phyloP scores from a whole-genome alignment of 2,888 invertebrate species.

The Melanchra persicariae region DNA sequence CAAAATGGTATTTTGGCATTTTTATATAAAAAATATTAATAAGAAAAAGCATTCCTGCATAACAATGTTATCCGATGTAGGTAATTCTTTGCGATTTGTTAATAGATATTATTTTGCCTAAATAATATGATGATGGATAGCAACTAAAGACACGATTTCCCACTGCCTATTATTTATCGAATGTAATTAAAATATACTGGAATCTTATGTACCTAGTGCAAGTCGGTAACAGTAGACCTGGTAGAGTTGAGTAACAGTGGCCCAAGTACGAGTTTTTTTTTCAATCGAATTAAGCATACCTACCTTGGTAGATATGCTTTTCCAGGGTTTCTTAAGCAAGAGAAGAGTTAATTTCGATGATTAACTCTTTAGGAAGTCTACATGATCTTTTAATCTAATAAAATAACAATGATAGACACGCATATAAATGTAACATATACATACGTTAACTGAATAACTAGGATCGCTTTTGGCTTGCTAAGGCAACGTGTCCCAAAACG shows the following conservation, averaged over 20 bases:
- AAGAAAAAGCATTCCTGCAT: conserved; percentile 75
- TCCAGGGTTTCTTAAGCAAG: not conserved
- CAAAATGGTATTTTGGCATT: conserved; percentile 61
- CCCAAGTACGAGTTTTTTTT: too few species aligned
- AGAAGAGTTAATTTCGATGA: not conserved
- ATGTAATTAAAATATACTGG: conserved; percentile 15
- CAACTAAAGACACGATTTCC: conserved; percentile 39
- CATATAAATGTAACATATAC: not conserved
- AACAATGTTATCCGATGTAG: conserved; percentile 55
- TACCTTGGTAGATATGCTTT: too few species aligned
- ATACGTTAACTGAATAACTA: not conserved
- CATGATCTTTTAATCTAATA: conserved; percentile 1
- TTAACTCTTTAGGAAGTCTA: not conserved
- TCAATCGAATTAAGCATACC: too few species aligned
- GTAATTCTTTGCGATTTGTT: conserved; percentile 46
- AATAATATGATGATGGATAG: conserved; percentile 25
- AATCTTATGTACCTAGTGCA: conserved; percentile 13
- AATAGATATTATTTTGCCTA: conserved; percentile 41
- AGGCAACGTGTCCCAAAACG: not conserved
- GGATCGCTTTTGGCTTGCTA: not conserved
- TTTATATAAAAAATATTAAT: conserved; percentile 55
- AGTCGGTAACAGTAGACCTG: not conserved
- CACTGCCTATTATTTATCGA: conserved; percentile 52
- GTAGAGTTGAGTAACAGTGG: not conserved
- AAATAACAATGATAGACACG: conserved; percentile 11